These are phyloP conservation scores for Corapipo altera DNA, from an alignment of 2,113 vertebrate genomes.

Conservation along the genomic window DNA sequence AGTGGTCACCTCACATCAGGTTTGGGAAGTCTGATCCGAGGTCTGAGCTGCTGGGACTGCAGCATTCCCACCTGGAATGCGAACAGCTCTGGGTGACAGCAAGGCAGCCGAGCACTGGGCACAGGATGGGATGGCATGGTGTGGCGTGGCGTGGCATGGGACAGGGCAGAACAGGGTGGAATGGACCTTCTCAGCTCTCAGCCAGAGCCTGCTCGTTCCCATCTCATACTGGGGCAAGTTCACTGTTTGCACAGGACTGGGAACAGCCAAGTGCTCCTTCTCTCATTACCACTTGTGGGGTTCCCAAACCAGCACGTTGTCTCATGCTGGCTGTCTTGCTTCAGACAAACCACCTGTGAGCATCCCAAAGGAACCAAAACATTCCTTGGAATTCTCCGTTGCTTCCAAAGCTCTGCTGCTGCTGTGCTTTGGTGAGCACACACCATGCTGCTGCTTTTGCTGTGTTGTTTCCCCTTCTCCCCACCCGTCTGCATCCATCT, in stretches of 20 bases:
- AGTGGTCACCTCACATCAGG: not conserved
- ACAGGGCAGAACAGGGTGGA: no score
- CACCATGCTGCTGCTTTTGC: not conserved
- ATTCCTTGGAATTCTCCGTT: not conserved
- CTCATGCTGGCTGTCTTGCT: conserved; percentile 19
- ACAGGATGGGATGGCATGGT: not conserved
- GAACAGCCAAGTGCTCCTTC: not conserved
- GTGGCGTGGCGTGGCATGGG: not conserved
- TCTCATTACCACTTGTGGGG: not conserved
- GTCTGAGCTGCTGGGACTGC: not conserved
- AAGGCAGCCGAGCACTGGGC: fast-evolving
- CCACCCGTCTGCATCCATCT: conserved; percentile 45
- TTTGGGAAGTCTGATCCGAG: not conserved
- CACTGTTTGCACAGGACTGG: fast-evolving
- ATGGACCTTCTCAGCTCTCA: not conserved
- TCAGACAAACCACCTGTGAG: conserved; percentile 21
- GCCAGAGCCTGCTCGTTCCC: fast-evolving
- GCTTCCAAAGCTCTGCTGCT: not conserved
- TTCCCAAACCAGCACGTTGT: not conserved
- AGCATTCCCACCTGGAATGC: fast-evolving
- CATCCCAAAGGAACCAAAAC: not conserved
- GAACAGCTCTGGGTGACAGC: not conserved
- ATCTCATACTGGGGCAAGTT: fast-evolving
- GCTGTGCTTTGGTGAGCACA: conserved; percentile 32
- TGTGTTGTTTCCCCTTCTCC: conserved; percentile 10